These are phyloP conservation scores for Rhabdophis nuchalis DNA, from an alignment of 2,797 vertebrate genomes.

Conservation along the genomic window DNA sequence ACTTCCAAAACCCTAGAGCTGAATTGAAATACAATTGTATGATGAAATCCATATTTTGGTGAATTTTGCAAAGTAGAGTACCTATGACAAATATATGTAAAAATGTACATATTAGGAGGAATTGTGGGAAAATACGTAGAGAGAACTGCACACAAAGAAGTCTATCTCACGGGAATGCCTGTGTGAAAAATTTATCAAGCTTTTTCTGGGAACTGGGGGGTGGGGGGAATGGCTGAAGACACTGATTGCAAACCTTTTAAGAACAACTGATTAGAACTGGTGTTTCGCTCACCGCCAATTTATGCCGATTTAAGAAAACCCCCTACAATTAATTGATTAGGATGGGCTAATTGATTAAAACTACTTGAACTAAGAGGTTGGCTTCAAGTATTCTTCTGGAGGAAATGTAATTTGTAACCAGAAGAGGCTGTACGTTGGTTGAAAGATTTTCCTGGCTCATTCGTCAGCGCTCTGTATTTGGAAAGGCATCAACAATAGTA, in stretches of 20 bases:
- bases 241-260: neutral
- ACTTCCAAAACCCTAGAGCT: neutral
- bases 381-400: neutral
- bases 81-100: neutral
- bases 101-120: neutral
- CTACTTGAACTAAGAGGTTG: neutral
- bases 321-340: neutral
- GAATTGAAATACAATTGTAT: neutral
- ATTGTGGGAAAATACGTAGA: neutral
- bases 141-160: neutral
- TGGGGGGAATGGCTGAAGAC: neutral
- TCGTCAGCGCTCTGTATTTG: neutral
- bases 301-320: neutral
- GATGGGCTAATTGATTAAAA: neutral
- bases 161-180: neutral
- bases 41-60: neutral
- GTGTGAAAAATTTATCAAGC: neutral
- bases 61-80: neutral
- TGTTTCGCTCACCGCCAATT: neutral
- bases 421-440: neutral
- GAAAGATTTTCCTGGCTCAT: fast-evolving
- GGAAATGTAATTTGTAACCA: neutral
- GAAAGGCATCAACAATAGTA: neutral
- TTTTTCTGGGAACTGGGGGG: neutral
- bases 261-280: neutral